Evolutionary conservation across 2,797 vertebrate genomes (phyloP).

Genomic region (Micropoecilia bifurca): DNA sequence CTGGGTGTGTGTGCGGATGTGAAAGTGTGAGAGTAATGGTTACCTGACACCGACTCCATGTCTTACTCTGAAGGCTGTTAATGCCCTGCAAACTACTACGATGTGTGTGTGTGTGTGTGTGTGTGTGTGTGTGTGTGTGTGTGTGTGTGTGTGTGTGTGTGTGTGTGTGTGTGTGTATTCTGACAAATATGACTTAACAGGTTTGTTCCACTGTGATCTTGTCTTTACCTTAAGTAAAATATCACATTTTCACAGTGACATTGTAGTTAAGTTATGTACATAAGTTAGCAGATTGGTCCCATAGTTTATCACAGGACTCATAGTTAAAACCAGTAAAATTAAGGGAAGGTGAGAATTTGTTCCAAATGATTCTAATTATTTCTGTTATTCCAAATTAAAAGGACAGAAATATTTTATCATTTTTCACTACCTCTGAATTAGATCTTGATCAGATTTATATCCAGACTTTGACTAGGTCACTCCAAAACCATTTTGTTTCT

Average conservation of each 20-base stretch:
- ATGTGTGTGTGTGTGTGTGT: background rate
- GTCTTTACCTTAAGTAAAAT: background rate
- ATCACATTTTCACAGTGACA: background rate
- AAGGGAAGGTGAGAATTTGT: background rate
- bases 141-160: background rate
- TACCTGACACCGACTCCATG: conserved; percentile 57
- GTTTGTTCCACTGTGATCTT: background rate
- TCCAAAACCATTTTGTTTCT: background rate
- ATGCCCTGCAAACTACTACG: conserved; percentile 44
- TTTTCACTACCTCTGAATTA: background rate
- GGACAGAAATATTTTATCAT: background rate
- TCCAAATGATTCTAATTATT: background rate
- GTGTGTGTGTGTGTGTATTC: background rate
- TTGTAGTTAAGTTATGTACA: background rate
- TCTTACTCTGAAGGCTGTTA: conserved; percentile 47
- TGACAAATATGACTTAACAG: background rate
- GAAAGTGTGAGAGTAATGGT: conserved; percentile 30
- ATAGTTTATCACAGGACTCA: background rate
- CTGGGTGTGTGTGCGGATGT: conserved; percentile 27
- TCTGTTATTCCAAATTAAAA: background rate
- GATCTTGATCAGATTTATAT: background rate
- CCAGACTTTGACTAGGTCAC: background rate
- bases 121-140: background rate
- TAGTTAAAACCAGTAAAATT: background rate
- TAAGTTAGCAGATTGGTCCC: background rate